Evolutionary conservation across 2,888 invertebrate genomes (phyloP).

Genomic region (Drosophila austrosaltans): DNA sequence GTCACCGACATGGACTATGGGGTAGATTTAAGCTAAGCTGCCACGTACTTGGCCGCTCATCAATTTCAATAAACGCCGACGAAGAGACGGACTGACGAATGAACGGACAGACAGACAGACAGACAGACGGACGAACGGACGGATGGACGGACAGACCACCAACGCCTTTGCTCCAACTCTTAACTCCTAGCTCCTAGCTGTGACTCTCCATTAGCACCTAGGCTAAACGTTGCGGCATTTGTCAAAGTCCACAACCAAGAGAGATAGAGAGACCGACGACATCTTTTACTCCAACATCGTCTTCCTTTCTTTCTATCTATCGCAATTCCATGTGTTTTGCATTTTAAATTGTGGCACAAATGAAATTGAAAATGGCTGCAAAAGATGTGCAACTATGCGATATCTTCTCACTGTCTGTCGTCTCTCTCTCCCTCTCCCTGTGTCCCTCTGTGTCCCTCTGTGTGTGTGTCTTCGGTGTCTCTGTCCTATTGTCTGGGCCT

Average conservation of each 20-base stretch:
- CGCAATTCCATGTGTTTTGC: conserved; percentile 68
- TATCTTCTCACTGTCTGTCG: conserved; percentile 40
- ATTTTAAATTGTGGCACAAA: conserved; percentile 77
- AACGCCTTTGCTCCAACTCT: conserved; percentile 28
- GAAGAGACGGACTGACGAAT: conserved; percentile 2
- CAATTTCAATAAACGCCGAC: conserved; percentile 70
- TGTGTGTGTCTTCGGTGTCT: conserved; percentile 3
- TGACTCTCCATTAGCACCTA: conserved; percentile 67
- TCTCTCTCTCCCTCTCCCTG: conserved; percentile 21
- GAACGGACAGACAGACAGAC: conserved; percentile 1
- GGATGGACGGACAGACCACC: conserved; percentile 43
- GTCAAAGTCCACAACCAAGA: conserved; percentile 56
- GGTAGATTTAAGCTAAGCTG: conserved; percentile 71
- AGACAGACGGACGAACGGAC: not conserved
- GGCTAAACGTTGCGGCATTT: conserved; percentile 66
- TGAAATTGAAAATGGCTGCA: conserved; percentile 73
- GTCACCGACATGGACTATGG: conserved; percentile 37
- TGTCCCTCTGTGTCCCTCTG: conserved; percentile 6
- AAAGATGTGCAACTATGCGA: conserved; percentile 71
- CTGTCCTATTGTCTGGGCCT: not conserved
- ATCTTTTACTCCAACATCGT: not conserved
- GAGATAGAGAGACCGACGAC: not conserved
- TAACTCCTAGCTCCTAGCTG: not conserved
- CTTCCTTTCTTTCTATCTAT: not conserved
- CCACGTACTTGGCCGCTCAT: conserved; percentile 75